Percentiles rank a stretch among this genome's conserved stretches.
Conservation (phyloP, 1,140 invertebrate species). For the Amphibalanus amphitrite region DNA sequence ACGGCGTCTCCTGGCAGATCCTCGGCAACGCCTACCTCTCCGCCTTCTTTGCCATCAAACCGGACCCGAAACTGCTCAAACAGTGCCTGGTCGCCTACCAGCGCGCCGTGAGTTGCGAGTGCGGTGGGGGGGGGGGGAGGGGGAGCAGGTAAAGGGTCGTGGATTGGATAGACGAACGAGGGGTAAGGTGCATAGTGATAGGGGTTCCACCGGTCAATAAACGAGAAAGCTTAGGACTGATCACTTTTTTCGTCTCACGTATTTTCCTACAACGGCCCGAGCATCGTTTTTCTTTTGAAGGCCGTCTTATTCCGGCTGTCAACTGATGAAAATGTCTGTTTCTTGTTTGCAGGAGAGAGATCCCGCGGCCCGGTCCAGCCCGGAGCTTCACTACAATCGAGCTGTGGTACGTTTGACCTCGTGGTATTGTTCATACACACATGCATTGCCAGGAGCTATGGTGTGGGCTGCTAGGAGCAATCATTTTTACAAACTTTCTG, state of each 20-base stretch:
- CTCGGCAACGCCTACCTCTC: slow-evolving; percentile 71
- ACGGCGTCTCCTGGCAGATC: slow-evolving; percentile 69
- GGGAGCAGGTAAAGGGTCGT: neutral
- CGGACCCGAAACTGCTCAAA: slow-evolving; percentile 51
- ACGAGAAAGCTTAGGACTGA: too few relatives aligned
- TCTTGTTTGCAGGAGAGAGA: slow-evolving; percentile 45
- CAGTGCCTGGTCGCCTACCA: slow-evolving; percentile 59
- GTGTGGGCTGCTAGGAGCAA: too few relatives aligned
- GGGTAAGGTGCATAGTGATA: too few relatives aligned
- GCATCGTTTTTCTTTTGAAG: too few relatives aligned
- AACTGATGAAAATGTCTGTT: too few relatives aligned
- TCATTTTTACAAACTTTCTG: too few relatives aligned
- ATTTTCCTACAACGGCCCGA: too few relatives aligned
- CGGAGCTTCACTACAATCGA: slow-evolving; percentile 72
- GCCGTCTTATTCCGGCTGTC: too few relatives aligned
- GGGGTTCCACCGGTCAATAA: too few relatives aligned
- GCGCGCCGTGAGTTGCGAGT: slow-evolving; percentile 55
- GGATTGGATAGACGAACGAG: slow-evolving; percentile 2
- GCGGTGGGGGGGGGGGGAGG: neutral
- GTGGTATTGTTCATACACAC: too few relatives aligned
- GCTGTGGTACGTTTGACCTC: slow-evolving; percentile 49
- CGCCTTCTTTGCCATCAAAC: slow-evolving; percentile 53
- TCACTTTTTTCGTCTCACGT: too few relatives aligned
- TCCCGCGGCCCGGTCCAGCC: slow-evolving; percentile 45
- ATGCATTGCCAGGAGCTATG: too few relatives aligned